phyloP scores from a whole-genome alignment of 2,113 vertebrate genomes.

The Laticauda colubrina region DNA sequence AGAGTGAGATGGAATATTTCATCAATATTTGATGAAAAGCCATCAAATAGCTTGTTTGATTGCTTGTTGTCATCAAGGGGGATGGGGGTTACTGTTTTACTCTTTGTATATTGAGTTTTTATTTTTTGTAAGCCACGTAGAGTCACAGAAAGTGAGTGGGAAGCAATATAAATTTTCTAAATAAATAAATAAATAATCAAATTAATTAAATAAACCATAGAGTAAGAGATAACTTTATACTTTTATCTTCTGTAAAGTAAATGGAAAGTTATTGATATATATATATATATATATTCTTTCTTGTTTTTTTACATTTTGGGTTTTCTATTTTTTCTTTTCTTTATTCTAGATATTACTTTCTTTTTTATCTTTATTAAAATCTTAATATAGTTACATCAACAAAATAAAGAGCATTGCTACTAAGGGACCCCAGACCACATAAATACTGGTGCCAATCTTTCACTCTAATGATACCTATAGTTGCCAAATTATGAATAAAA shows the following conservation, averaged over 20 bases:
- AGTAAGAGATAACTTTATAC: neutral
- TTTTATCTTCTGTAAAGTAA: neutral
- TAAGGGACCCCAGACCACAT: neutral
- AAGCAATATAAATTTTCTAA: neutral
- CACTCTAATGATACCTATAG: neutral
- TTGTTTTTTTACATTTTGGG: neutral
- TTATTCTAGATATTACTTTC: too few species aligned
- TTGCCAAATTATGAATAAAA: neutral
- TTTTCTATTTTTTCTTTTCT: neutral
- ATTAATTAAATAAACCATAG: neutral
- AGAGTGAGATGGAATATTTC: neutral
- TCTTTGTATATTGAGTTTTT: neutral
- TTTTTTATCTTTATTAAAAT: too few species aligned
- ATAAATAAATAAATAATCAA: neutral
- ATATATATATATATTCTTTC: neutral
- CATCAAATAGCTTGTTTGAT: neutral
- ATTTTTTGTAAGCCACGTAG: neutral
- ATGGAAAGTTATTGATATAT: neutral
- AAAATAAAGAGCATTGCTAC: neutral
- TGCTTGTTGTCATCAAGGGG: too few species aligned
- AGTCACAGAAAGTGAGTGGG: neutral
- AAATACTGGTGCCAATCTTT: neutral
- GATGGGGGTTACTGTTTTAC: neutral
- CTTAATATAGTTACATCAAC: too few species aligned
- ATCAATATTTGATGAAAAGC: too few species aligned